Evolutionary conservation across 2,797 vertebrate species (phyloP), one percentile per base, ranked within the genome.

Genomic region (Sebastes baramenuke): DNA sequence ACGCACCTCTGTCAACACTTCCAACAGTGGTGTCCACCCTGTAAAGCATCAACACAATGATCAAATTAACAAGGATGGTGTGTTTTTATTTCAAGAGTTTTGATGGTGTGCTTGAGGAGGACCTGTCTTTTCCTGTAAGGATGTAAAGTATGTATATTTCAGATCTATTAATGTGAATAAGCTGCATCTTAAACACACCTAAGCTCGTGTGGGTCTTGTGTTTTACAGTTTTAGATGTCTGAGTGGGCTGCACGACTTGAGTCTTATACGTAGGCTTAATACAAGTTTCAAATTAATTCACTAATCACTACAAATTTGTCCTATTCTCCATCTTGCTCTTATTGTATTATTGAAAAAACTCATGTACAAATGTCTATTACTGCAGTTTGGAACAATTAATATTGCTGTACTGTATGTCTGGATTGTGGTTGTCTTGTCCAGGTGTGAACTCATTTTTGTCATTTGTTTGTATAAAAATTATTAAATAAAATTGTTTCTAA

Each of bases 1-100:
- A 87, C 4, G 54, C 16, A 1, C 81, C 84, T 0, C 69, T 92
- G 60, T 79, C 93, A n/a, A 9, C 84, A 12, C 83, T 93, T 4
- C 92, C 93, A 16, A 87, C 91, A 16, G 78, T 32, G 1, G 62
- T 71, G 27, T 84, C 87, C 20, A 73, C 8, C 2, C 49, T 85
- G 71, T 93, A 62, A 83, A 60, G 2, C 25, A 10, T 18, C 30
- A 30, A 46, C 58, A 42, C 20, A 18, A 6, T 6, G 4, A 60
- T 64, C 14, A 0, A 1, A 62, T 29, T 8, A 29, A 73, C 1
- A 46, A 46, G 5, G 7, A 20, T 38, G 12, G 3, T 7, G 3
- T 36, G 2, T 13, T 27, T 36, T 75, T 56, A 34, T 22, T 25
- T 77, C 25, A 36, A 7, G 18, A 64, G 30, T 72, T 67, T 42